Evolutionary conservation across 2,113 vertebrate species (phyloP).

Genomic region (Sinocyclocheilus maitianheensis): DNA sequence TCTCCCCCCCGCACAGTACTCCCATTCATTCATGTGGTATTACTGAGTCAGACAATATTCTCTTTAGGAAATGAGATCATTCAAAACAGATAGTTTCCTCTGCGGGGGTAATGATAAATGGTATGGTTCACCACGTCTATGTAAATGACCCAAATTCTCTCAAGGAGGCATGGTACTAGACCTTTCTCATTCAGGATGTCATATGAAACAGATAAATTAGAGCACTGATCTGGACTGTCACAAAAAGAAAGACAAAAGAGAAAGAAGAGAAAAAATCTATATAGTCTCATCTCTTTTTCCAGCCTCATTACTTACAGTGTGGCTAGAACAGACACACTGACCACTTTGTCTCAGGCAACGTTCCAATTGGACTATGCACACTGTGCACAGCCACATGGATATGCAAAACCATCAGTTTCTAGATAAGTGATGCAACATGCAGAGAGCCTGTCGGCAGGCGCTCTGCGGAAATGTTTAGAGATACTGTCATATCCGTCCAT

Average conservation of each 20-base stretch:
- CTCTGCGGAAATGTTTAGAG: constrained; percentile 25
- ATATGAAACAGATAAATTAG: neutral
- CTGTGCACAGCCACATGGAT: neutral
- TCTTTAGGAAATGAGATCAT: constrained; percentile 36
- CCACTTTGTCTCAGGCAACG: neutral
- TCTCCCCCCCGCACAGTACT: neutral
- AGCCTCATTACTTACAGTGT: neutral
- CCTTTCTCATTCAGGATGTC: neutral
- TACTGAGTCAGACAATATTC: constrained; percentile 23
- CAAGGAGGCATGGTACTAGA: constrained; percentile 27
- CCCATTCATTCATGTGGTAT: neutral
- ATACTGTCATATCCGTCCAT: constrained; percentile 43
- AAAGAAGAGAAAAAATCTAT: neutral
- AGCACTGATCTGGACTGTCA: neutral
- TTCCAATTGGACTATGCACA: neutral
- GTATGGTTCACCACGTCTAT: neutral
- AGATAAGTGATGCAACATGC: constrained; percentile 27
- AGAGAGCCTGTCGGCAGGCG: neutral
- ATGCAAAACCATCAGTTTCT: constrained; percentile 3
- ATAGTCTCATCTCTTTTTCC: constrained; percentile 3
- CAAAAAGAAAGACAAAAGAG: neutral
- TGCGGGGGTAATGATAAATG: constrained; percentile 4
- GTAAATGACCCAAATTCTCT: constrained; percentile 26
- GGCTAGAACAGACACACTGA: constrained; percentile 13
- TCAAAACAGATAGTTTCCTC: constrained; percentile 14